phyloP scores from a whole-genome alignment of 2,797 vertebrate genomes.

The Hoplostethus mediterraneus region DNA sequence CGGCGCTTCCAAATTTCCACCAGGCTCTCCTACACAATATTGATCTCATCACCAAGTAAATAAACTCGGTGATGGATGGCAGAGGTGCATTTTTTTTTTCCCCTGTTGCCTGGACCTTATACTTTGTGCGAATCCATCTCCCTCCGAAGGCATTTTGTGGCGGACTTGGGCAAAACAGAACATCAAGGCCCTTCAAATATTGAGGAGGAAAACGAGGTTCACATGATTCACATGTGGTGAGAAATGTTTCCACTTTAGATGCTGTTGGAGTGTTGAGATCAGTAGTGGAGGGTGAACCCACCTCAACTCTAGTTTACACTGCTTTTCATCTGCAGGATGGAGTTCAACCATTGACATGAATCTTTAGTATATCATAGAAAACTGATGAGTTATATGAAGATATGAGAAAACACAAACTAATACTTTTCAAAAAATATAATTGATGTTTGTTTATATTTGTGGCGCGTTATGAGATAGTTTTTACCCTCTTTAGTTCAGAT shows the following conservation, averaged over 20 bases:
- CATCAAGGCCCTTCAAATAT: constrained; percentile 38
- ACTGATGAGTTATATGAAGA: no score
- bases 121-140: constrained; percentile 49
- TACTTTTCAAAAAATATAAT: no score
- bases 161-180: constrained; percentile 32
- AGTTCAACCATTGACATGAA: no score
- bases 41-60: constrained; percentile 64
- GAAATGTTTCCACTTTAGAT: constrained; percentile 37
- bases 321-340: neutral
- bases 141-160: constrained; percentile 40
- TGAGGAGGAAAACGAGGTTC: constrained; percentile 37
- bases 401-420: no score
- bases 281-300: neutral
- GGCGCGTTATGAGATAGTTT: no score
- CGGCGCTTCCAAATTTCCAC: constrained; percentile 61
- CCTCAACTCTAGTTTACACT: neutral
- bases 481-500: neutral
- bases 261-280: constrained; percentile 18
- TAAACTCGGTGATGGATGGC: constrained; percentile 54
- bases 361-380: no score
- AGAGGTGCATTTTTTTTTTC: constrained; percentile 44
- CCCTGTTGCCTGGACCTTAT: constrained; percentile 28
- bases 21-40: constrained; percentile 42
- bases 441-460: no score
- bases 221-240: constrained; percentile 28